Evolutionary conservation across 2,113 vertebrate species (phyloP).

Genomic region (Gorsachius goisagi): DNA sequence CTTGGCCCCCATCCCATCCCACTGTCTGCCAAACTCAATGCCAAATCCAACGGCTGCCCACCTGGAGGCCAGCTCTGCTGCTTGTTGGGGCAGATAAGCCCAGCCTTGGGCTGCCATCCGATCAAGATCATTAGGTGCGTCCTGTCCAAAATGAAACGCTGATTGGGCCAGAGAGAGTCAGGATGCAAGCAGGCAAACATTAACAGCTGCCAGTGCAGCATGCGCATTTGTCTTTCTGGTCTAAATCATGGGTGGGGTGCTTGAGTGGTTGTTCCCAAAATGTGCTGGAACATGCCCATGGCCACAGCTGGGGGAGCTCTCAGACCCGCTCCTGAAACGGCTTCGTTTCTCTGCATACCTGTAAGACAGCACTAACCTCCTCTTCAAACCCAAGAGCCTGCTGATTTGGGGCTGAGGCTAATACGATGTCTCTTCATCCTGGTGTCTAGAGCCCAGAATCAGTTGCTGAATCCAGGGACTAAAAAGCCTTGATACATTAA

Average conservation of each 20-base stretch:
- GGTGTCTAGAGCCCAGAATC: background rate
- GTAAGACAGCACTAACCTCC: background rate
- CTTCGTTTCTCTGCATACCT: accelerated
- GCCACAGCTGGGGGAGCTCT: background rate
- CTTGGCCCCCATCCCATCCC: background rate
- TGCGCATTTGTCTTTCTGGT: background rate
- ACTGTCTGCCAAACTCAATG: background rate
- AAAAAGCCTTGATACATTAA: constrained; percentile 47
- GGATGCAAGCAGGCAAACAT: background rate
- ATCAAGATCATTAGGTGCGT: background rate
- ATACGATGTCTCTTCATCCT: background rate
- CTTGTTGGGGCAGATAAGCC: background rate
- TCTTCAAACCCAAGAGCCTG: background rate
- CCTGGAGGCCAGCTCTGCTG: background rate
- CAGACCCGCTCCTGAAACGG: background rate
- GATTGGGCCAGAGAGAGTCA: background rate
- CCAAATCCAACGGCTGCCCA: background rate
- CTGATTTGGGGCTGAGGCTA: background rate
- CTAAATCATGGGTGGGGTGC: background rate
- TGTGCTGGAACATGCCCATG: background rate
- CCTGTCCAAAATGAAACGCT: background rate
- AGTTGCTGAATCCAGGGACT: constrained; percentile 33
- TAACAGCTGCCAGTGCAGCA: background rate
- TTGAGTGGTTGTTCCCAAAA: background rate
- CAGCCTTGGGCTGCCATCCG: background rate